Percentiles rank a stretch among this genome's conserved stretches.
Conservation (phyloP, 2,113 vertebrate species). For the Myotis yumanensis region DNA sequence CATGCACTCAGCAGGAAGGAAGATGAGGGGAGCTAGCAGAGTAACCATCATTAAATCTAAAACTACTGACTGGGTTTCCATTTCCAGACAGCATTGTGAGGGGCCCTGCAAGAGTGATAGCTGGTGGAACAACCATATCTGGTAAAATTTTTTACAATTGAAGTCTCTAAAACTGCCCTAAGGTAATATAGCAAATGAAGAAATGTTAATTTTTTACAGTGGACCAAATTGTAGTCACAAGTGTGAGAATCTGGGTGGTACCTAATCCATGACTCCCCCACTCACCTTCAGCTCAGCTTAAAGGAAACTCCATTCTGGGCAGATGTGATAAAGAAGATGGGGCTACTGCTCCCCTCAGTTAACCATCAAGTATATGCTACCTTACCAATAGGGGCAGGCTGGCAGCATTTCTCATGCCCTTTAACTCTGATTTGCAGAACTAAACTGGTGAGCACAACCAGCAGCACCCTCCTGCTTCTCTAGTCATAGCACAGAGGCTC, state of each 20-base stretch:
- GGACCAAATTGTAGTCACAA: too few species aligned
- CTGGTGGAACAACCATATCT: not conserved
- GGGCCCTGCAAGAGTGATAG: not conserved
- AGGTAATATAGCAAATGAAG: not conserved
- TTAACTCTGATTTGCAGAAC: not conserved
- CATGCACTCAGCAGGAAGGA: not conserved
- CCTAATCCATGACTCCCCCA: too few species aligned
- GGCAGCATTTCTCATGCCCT: too few species aligned
- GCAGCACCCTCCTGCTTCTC: not conserved
- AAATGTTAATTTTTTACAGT: not conserved
- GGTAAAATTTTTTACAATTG: not conserved
- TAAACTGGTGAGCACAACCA: not conserved
- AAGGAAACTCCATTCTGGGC: too few species aligned
- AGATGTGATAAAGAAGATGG: too few species aligned
- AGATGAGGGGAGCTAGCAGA: not conserved
- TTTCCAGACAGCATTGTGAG: rapidly evolving
- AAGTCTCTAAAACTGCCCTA: not conserved
- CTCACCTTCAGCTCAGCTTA: too few species aligned
- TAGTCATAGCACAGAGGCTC: not conserved
- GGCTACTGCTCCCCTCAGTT: not conserved
- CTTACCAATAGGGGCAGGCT: too few species aligned
- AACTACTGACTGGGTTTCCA: not conserved
- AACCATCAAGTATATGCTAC: too few species aligned
- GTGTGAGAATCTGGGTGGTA: too few species aligned
- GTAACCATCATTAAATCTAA: too few species aligned